A percentile compares a stretch with the other conserved stretches of the same genome.
Conservation (phyloP, 2,888 invertebrate species). For the Ochropleura plecta region DNA sequence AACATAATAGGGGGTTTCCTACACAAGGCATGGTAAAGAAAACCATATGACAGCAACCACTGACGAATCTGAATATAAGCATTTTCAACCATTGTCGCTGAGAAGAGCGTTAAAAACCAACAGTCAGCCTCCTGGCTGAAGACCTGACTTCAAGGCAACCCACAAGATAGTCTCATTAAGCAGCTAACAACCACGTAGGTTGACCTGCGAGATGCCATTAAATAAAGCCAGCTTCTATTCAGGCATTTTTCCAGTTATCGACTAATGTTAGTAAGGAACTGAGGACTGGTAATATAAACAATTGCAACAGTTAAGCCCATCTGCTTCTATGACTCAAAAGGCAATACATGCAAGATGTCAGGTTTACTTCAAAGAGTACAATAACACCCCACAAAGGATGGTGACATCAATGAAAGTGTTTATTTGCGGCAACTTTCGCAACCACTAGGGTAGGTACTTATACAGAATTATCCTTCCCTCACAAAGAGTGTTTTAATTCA, state of each 20-base stretch:
- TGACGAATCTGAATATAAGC: background rate
- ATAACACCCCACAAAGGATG: background rate
- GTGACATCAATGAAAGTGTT: no score
- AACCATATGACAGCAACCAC: background rate
- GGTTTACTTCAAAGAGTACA: background rate
- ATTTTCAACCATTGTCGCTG: background rate
- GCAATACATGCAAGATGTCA: background rate
- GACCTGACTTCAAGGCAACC: no score
- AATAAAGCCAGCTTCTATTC: background rate
- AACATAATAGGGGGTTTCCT: background rate
- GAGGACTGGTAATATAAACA: background rate
- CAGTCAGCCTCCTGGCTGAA: background rate
- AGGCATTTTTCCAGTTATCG: background rate
- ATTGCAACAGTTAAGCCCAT: slow-evolving; percentile 9
- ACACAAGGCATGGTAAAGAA: slow-evolving; percentile 4
- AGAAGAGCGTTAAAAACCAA: background rate
- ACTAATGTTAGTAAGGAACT: background rate
- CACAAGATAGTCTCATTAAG: no score
- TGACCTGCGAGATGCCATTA: no score
- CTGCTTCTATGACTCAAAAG: slow-evolving; percentile 22
- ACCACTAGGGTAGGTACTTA: background rate
- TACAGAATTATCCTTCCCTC: no score
- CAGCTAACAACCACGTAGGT: no score
- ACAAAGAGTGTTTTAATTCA: no score
- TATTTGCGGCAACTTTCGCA: background rate